Evolutionary conservation across 2,797 vertebrate genomes (phyloP), one percentile per base, ranked within the genome.

Genomic region (Brotula barbata): DNA sequence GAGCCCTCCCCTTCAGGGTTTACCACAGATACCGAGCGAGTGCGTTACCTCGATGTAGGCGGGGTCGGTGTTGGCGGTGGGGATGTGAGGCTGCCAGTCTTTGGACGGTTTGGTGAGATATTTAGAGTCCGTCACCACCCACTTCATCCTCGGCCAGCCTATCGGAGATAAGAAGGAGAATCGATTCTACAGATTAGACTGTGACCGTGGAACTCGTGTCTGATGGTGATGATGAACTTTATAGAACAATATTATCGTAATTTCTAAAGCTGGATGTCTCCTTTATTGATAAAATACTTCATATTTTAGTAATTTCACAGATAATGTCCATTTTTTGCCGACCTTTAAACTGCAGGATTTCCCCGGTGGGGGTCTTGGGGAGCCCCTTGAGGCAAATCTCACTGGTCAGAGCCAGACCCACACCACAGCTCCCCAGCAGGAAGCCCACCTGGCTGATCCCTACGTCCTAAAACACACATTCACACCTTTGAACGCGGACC

Each of bases 311-410:
- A 46, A 31, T 31, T 16, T 36, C 9, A 36, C 5, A 5, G 5
- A 36, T 11, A 14, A 11, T 33, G 31, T 33, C 13, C 6, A 11
- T 11, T 36, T 36, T 36, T 5, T n/a, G 19, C 75, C 78, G 49
- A 97, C 97, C 96, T 95, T 98, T 99, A 71, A 96, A 99, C 80
- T 96, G 95, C 73, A 98, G 86, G 16, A 98, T 99, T 89, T 99
- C 97, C 45, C 96, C 97, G 0, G 94, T 95, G 56, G 96, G 95
- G 3, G 96, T 98, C 89, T 99, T 99, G 46, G 96, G 97, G 49
- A 99, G 90, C 66, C 97, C 96, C 73, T 99, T 99, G 49, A 98
- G 88, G 85, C 97, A 99, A 72, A 97, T 92, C 87, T 99, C 97
- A 69, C 96, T 98, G 78, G 97, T 99, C 71, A 99, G 93, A 68